phyloP scores from a whole-genome alignment of 2,888 invertebrate species.

The Prosopocoilus inquinatus region DNA sequence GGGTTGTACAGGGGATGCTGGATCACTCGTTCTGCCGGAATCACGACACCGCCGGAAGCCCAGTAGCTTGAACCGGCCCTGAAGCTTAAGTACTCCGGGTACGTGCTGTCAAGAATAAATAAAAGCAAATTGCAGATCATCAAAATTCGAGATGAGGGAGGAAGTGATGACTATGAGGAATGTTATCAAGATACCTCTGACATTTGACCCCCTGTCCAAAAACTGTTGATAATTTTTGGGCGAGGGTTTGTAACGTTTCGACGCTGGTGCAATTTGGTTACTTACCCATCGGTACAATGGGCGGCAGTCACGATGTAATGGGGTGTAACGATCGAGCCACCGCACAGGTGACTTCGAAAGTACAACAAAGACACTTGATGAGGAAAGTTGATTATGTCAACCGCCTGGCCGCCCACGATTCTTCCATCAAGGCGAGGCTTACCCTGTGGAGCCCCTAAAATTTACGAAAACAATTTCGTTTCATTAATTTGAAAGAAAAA shows the following conservation, averaged over 20 bases:
- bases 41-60: constrained; percentile 13
- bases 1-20: constrained; percentile 20
- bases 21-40: constrained; percentile 7
- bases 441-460: no score
- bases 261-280: no score
- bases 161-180: no score
- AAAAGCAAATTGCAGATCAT: background rate
- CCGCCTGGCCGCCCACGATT: constrained; percentile 17
- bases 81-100: constrained; percentile 4
- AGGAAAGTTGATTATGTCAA: constrained; percentile 11
- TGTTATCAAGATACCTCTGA: background rate
- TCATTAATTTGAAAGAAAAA: no score
- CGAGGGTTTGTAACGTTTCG: no score
- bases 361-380: constrained; percentile 16
- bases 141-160: background rate
- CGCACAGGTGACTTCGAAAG: constrained; percentile 18
- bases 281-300: constrained; percentile 19
- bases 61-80: constrained; percentile 21
- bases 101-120: background rate
- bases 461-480: no score
- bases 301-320: constrained; percentile 17
- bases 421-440: constrained; percentile 15
- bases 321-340: constrained; percentile 15
- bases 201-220: no score
- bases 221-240: no score